These are phyloP conservation scores for Ameiurus melas DNA, from an alignment of 2,113 vertebrate species.

Conservation along the genomic window DNA sequence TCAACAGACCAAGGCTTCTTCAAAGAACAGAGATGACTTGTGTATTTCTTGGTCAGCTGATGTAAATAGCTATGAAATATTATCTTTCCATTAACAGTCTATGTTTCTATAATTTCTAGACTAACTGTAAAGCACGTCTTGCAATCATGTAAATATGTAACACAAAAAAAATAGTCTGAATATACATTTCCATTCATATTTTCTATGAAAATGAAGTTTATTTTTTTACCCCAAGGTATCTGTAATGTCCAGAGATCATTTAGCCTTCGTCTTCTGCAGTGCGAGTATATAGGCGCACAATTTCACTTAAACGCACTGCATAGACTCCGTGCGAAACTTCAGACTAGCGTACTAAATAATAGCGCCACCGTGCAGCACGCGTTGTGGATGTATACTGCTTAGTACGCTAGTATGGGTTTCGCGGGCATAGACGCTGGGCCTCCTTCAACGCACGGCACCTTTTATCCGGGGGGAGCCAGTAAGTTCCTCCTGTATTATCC, in stretches of 20 bases:
- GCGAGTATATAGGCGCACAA: neutral
- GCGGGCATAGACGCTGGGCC: neutral
- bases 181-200: constrained; percentile 51
- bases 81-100: constrained; percentile 37
- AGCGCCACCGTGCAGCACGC: neutral
- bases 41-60: neutral
- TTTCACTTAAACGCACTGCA: neutral
- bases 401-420: neutral
- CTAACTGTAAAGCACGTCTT: constrained; percentile 40
- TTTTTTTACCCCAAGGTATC: constrained; percentile 50
- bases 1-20: constrained; percentile 97
- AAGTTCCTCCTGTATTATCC: constrained; percentile 21
- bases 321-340: neutral
- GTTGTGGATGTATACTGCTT: neutral
- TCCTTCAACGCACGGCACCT: constrained; percentile 45
- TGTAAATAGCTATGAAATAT: constrained; percentile 12
- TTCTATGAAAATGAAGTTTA: constrained; percentile 60
- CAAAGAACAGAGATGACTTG: constrained; percentile 86
- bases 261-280: constrained; percentile 22
- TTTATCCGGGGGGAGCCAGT: constrained; percentile 10
- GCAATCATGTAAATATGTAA: constrained; percentile 49
- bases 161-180: constrained; percentile 34
- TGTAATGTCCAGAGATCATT: constrained; percentile 27
- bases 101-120: constrained; percentile 64
- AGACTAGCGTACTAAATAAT: neutral